A percentile compares a stretch with the other conserved stretches of the same genome.
Conservation (phyloP, 2,797 vertebrate species). For the Gastrophryne carolinensis region DNA sequence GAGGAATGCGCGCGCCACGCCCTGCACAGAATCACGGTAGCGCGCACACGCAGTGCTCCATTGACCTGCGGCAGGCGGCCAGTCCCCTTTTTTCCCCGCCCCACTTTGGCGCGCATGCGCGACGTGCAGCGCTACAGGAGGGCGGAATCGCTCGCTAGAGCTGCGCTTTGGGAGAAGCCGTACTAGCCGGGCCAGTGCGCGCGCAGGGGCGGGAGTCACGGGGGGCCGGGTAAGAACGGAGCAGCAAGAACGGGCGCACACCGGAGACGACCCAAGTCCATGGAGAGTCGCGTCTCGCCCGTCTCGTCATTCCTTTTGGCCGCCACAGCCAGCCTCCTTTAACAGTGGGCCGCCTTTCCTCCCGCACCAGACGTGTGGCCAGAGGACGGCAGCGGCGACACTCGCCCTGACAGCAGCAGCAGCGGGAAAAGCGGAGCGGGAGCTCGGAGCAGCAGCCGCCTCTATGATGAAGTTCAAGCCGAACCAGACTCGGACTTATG, state of each 20-base stretch:
- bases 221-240: slow-evolving; percentile 27
- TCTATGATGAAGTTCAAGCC: slow-evolving; percentile 96
- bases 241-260: slow-evolving; percentile 23
- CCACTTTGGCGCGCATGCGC: not conserved
- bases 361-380: slow-evolving; percentile 44
- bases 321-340: not conserved
- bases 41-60: rapidly evolving
- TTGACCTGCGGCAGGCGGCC: not conserved
- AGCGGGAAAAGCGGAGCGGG: too few relatives aligned
- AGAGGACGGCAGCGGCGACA: not conserved
- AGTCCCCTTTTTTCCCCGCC: not conserved
- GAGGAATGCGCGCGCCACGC: slow-evolving; percentile 31
- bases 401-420: slow-evolving; percentile 51
- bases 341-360: not conserved
- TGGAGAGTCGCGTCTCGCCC: slow-evolving; percentile 57
- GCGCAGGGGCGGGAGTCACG: not conserved
- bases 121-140: not conserved
- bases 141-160: slow-evolving; percentile 12
- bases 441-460: slow-evolving; percentile 37
- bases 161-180: slow-evolving; percentile 31
- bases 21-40: not conserved
- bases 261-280: slow-evolving; percentile 54
- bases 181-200: slow-evolving; percentile 7
- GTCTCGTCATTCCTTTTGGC: not conserved
- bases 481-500: slow-evolving; percentile 94